Evolutionary conservation across 2,797 vertebrate species (phyloP).

Genomic region (Eptatretus atami): DNA sequence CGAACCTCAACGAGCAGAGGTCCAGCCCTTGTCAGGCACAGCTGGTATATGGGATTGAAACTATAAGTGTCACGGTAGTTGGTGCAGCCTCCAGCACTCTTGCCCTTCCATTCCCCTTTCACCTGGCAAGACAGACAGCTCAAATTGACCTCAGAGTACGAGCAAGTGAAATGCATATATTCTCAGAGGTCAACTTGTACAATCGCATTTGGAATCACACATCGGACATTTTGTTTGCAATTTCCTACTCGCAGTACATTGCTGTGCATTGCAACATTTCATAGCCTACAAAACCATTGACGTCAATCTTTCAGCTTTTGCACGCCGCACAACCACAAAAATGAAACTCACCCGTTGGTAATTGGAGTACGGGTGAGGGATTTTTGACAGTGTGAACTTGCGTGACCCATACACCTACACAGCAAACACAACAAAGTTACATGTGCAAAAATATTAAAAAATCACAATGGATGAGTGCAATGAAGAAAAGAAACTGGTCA

Average conservation of each 20-base stretch:
- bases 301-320: no score
- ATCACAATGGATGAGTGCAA: neutral
- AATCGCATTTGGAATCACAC: no score
- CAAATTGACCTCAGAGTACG: neutral
- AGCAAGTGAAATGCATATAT: no score
- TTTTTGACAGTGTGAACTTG: slow-evolving; percentile 82
- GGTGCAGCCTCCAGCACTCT: slow-evolving; percentile 58
- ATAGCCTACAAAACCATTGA: no score
- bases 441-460: neutral
- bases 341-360: slow-evolving; percentile 38
- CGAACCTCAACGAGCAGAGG: slow-evolving; percentile 55
- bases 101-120: slow-evolving; percentile 78
- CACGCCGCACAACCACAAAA: no score
- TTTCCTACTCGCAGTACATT: no score
- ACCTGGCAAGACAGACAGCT: slow-evolving; percentile 20
- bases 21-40: slow-evolving; percentile 47
- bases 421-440: slow-evolving; percentile 2
- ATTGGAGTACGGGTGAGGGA: slow-evolving; percentile 50
- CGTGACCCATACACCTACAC: slow-evolving; percentile 54
- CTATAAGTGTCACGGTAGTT: slow-evolving; percentile 75
- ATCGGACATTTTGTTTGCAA: no score
- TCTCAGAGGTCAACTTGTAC: no score
- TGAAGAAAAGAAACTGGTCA: neutral
- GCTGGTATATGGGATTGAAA: slow-evolving; percentile 69
- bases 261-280: no score